Conservation (phyloP, 2,888 invertebrate species). For the Oligia fasciuncula region DNA sequence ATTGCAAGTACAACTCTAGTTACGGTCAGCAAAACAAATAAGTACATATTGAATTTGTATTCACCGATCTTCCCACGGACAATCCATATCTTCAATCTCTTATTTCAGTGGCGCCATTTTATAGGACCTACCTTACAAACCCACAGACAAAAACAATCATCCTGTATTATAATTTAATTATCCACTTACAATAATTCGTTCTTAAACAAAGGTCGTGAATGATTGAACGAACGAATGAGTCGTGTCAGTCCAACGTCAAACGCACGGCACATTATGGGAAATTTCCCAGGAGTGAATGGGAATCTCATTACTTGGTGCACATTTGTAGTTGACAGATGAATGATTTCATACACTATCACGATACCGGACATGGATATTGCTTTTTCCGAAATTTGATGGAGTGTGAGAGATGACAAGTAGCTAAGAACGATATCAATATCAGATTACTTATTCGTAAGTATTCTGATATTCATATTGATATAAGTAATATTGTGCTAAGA, state of each 20-base stretch:
- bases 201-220: conserved; percentile 67
- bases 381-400: conserved; percentile 63
- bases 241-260: conserved; percentile 73
- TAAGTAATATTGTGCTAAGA: conserved; percentile 2
- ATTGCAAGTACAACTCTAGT: too few relatives aligned
- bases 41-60: not conserved
- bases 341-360: conserved; percentile 73
- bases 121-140: not conserved
- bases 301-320: conserved; percentile 85
- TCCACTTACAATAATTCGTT: conserved; percentile 43
- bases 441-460: not conserved
- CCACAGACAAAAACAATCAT: not conserved
- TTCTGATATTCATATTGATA: too few relatives aligned
- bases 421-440: conserved; percentile 2
- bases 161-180: conserved; percentile 24
- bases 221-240: conserved; percentile 72
- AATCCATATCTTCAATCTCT: not conserved
- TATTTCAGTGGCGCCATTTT: too few relatives aligned
- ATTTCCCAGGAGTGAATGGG: conserved; percentile 87
- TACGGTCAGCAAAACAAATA: too few relatives aligned
- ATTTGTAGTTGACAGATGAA: conserved; percentile 81
- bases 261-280: conserved; percentile 79
- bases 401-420: conserved; percentile 13
- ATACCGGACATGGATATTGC: conserved; percentile 68
- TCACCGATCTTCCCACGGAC: not conserved